Conservation (phyloP, 1,140 invertebrate species). For the Rhyzopertha dominica region DNA sequence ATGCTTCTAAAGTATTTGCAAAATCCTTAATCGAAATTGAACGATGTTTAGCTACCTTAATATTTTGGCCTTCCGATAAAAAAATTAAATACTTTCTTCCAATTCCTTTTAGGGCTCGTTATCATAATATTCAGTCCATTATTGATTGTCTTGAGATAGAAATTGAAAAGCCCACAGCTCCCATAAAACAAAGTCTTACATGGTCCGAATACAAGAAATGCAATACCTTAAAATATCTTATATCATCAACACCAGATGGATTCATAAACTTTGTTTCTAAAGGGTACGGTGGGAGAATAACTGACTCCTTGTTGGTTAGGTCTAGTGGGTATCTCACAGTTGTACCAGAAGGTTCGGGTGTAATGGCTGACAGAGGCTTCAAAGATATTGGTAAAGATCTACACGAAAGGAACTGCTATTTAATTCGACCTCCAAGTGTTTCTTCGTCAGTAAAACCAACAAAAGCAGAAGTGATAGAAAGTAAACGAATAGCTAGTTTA, state of each 20-base stretch:
- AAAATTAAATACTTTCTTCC: conserved; percentile 22
- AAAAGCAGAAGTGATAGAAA: conserved; percentile 16
- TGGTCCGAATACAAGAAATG: conserved; percentile 41
- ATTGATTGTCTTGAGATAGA: conserved; percentile 42
- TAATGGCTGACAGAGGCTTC: conserved; percentile 42
- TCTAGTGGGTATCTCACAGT: conserved; percentile 33
- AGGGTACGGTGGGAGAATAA: conserved; percentile 37
- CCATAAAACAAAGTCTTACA: conserved; percentile 27
- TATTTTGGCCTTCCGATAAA: conserved; percentile 4
- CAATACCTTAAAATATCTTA: conserved; percentile 45
- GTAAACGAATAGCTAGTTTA: conserved; percentile 9
- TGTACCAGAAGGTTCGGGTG: conserved; percentile 20
- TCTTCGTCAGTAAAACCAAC: conserved; percentile 12
- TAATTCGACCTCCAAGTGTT: conserved; percentile 39
- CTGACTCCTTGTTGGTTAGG: conserved; percentile 35
- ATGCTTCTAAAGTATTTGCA: conserved; percentile 17
- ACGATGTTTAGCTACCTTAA: conserved; percentile 7
- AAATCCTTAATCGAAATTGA: conserved; percentile 17
- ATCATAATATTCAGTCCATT: conserved; percentile 21
- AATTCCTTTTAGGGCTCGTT: conserved; percentile 23
- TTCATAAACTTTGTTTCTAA: conserved; percentile 41
- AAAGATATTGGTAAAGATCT: conserved; percentile 4
- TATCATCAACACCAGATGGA: conserved; percentile 41
- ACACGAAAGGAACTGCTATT: not conserved
- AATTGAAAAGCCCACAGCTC: conserved; percentile 35